phyloP scores from a whole-genome alignment of 2,797 vertebrate genomes.

The Paedocypris micromegethes region DNA sequence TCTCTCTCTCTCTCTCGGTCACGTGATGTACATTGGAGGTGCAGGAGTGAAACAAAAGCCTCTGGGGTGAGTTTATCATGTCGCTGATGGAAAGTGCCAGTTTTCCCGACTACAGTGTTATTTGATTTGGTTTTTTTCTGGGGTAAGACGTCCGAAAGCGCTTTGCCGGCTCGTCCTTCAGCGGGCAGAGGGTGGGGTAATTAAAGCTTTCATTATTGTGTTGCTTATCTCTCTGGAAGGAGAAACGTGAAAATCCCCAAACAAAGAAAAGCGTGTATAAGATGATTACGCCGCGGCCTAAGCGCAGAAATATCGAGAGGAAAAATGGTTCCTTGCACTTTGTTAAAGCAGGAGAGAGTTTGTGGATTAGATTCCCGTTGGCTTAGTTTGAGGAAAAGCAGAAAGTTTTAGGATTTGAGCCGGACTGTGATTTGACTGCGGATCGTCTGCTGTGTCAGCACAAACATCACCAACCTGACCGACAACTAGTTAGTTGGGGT shows the following conservation, averaged over 20 bases:
- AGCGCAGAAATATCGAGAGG: slow-evolving; percentile 42
- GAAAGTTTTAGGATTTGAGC: slow-evolving; percentile 36
- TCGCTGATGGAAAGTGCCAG: slow-evolving; percentile 92
- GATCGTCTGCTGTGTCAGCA: neutral
- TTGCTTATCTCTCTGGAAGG: slow-evolving; percentile 76
- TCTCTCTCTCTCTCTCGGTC: slow-evolving; percentile 60
- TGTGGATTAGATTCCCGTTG: slow-evolving; percentile 44
- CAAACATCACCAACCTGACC: neutral
- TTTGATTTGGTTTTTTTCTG: slow-evolving; percentile 66
- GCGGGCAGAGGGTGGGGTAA: slow-evolving; percentile 83
- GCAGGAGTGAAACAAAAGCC: slow-evolving; percentile 93
- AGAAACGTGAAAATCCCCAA: slow-evolving; percentile 74
- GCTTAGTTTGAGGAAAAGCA: slow-evolving; percentile 34
- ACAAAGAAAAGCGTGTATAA: slow-evolving; percentile 58
- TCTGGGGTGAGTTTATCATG: slow-evolving; percentile 75
- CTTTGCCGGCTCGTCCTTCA: slow-evolving; percentile 72
- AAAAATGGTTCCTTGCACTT: slow-evolving; percentile 43
- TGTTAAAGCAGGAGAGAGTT: slow-evolving; percentile 45
- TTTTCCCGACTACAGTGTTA: slow-evolving; percentile 81
- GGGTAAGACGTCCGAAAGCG: slow-evolving; percentile 77
- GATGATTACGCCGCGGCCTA: slow-evolving; percentile 52
- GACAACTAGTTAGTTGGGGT: neutral
- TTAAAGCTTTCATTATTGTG: slow-evolving; percentile 90
- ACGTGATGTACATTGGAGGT: slow-evolving; percentile 99
- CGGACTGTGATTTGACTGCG: slow-evolving; percentile 14